Conservation (phyloP, 1,140 invertebrate species). For the Amphibalanus amphitrite region DNA sequence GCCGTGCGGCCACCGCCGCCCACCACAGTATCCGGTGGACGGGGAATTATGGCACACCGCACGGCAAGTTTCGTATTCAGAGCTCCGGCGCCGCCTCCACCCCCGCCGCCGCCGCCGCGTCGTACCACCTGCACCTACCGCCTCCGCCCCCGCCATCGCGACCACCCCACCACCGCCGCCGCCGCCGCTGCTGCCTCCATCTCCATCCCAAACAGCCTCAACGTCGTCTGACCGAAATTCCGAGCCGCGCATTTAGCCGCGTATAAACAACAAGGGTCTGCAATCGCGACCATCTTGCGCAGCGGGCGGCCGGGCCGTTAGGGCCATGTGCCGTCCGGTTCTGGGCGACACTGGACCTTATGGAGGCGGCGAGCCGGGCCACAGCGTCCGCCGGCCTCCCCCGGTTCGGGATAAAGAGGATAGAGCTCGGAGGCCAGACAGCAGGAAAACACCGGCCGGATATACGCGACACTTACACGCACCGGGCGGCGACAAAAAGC, state of each 20-base stretch:
- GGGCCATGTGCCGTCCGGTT: neutral
- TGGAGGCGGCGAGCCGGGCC: too few relatives aligned
- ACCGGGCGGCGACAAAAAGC: neutral
- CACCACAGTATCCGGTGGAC: neutral
- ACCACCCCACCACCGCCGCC: too few relatives aligned
- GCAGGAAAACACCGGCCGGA: neutral
- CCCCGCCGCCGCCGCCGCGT: too few relatives aligned
- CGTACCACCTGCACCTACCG: too few relatives aligned
- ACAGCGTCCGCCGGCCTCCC: too few relatives aligned
- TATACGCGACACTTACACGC: constrained; percentile 1
- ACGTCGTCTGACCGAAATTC: neutral
- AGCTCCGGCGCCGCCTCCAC: neutral
- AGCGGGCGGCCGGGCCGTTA: neutral
- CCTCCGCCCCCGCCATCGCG: too few relatives aligned
- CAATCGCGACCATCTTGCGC: neutral
- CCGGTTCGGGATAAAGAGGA: neutral
- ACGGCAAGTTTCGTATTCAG: neutral
- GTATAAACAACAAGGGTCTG: neutral
- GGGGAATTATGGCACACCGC: neutral
- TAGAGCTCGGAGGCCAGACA: neutral
- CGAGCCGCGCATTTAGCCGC: neutral
- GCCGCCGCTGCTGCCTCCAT: too few relatives aligned
- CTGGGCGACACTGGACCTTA: neutral
- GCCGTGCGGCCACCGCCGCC: too few relatives aligned
- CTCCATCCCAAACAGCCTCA: neutral